A percentile compares a stretch with the other conserved stretches of the same genome.
Conservation (phyloP, 2,888 invertebrate species). For the Hybos culiciformis region DNA sequence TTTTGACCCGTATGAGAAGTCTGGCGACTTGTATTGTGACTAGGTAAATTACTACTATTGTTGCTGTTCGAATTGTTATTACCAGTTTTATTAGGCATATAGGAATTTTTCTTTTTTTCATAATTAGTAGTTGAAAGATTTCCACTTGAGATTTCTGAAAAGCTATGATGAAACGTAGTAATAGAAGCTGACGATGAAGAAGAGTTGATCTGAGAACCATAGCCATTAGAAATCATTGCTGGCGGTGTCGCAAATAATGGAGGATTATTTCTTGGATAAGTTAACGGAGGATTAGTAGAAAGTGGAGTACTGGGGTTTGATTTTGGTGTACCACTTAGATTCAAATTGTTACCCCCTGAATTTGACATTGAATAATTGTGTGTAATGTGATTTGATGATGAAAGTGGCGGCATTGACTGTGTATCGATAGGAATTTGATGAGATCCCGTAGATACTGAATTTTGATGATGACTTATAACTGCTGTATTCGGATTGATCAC, state of each 20-base stretch:
- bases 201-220: constrained; percentile 21
- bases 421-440: constrained; percentile 9
- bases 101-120: constrained; percentile 6
- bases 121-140: constrained; percentile 14
- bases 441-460: constrained; percentile 15
- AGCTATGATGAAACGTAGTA: constrained; percentile 14
- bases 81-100: not conserved
- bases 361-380: not conserved
- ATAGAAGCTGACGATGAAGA: too few species aligned
- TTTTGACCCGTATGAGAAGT: not conserved
- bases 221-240: constrained; percentile 22
- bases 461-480: constrained; percentile 11
- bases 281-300: constrained; percentile 17
- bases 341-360: constrained; percentile 15
- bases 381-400: not conserved
- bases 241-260: constrained; percentile 35
- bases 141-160: constrained; percentile 15
- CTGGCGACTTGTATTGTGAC: too few species aligned
- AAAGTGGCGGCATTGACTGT: constrained; percentile 15
- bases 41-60: constrained; percentile 17
- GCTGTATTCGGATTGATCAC: constrained; percentile 27
- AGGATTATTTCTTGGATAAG: constrained; percentile 24
- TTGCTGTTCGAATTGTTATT: constrained; percentile 10
- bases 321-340: constrained; percentile 23
- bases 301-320: constrained; percentile 35